Percentiles rank a stretch among this genome's conserved stretches.
These are phyloP conservation scores for Alviniconcha marisindica DNA, from an alignment of 1,140 invertebrate genomes.

Conservation along the genomic window DNA sequence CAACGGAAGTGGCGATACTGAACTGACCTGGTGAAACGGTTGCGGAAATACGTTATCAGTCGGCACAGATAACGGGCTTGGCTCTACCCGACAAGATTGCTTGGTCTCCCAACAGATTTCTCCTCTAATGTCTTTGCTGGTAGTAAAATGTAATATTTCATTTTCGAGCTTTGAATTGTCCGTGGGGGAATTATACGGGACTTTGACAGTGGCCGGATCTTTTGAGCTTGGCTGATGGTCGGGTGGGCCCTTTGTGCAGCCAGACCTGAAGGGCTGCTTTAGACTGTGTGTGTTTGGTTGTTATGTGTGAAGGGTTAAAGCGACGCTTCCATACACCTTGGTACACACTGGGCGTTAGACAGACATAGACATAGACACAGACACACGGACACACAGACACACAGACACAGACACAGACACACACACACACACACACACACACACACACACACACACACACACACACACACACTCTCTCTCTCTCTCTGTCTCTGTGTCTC, in stretches of 20 bases:
- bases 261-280: background rate
- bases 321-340: background rate
- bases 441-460: constrained; percentile 13
- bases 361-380: background rate
- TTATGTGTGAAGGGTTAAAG: background rate
- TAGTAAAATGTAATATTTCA: constrained; percentile 2
- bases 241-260: no score
- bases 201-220: no score
- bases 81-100: constrained; percentile 7
- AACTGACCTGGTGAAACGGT: background rate
- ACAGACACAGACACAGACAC: background rate
- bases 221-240: no score
- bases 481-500: no score
- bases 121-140: background rate
- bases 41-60: background rate
- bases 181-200: no score
- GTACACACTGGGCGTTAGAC: background rate
- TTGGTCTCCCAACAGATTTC: constrained; percentile 13
- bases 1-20: background rate
- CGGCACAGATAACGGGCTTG: background rate
- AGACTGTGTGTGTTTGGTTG: background rate
- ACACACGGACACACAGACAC: constrained; percentile 12
- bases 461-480: background rate
- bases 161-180: background rate
- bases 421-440: constrained; percentile 8